phyloP scores from a whole-genome alignment of 2,888 invertebrate species.

The Himalopsyche anomala region DNA sequence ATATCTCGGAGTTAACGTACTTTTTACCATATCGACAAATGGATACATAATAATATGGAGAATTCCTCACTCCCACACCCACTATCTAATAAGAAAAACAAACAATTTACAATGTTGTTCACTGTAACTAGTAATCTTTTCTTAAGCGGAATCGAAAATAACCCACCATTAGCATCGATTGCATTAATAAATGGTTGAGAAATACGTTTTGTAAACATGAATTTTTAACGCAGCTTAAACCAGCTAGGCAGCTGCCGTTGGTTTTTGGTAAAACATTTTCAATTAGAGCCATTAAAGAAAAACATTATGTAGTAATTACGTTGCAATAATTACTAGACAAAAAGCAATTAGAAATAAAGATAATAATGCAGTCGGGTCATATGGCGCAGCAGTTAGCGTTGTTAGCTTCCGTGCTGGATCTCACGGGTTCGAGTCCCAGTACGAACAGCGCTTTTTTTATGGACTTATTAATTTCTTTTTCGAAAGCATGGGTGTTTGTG shows the following conservation, averaged over 20 bases:
- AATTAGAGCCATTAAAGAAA: background rate
- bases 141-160: background rate
- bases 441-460: too few species aligned
- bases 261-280: background rate
- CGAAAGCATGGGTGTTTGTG: too few species aligned
- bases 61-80: background rate
- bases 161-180: slow-evolving; percentile 21
- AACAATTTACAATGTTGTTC: background rate
- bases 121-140: background rate
- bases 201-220: background rate
- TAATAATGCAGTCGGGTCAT: too few species aligned
- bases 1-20: background rate
- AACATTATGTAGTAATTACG: too few species aligned
- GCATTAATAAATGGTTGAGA: slow-evolving; percentile 19
- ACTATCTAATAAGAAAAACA: background rate
- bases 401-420: too few species aligned
- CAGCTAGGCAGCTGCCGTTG: background rate
- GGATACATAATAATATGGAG: background rate
- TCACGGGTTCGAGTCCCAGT: too few species aligned
- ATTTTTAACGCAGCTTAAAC: background rate
- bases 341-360: too few species aligned
- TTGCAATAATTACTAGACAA: too few species aligned
- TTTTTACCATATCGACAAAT: slow-evolving; percentile 5
- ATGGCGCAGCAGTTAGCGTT: too few species aligned
- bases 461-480: too few species aligned